Percentiles rank a stretch among this genome's conserved stretches.
Conservation (phyloP, 2,113 vertebrate species). For the Rhinopomastus cyanomelas region DNA sequence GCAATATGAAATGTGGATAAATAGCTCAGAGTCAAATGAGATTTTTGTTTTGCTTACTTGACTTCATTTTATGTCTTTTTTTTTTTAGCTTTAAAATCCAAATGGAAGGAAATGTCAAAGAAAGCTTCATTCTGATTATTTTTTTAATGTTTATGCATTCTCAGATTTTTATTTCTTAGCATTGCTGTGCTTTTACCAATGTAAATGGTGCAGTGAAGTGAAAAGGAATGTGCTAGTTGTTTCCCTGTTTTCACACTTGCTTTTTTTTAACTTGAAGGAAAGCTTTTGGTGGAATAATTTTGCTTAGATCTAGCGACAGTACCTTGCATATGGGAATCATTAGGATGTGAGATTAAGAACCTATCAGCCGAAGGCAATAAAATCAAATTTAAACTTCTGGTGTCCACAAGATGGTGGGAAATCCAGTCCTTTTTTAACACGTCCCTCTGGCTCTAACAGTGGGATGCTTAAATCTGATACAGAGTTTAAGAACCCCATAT, state of each 20-base stretch:
- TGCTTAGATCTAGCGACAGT: not conserved
- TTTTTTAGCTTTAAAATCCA: not conserved
- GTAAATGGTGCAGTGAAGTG: not conserved
- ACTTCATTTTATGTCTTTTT: constrained; percentile 1
- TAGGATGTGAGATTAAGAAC: constrained; percentile 7
- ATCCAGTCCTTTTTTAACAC: not conserved
- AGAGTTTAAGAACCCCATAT: not conserved
- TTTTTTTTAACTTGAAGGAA: not conserved
- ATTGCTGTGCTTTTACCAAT: not conserved
- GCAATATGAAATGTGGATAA: constrained; percentile 28
- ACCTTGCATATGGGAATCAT: not conserved
- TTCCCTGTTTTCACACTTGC: not conserved
- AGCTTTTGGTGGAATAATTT: not conserved
- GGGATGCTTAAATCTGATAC: not conserved
- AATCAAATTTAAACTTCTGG: constrained; percentile 14
- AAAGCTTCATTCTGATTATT: not conserved
- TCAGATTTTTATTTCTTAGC: not conserved
- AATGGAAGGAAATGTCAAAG: constrained; percentile 7
- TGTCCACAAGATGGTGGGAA: not conserved
- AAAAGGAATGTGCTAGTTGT: not conserved
- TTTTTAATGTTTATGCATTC: not conserved
- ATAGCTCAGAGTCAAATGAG: not conserved
- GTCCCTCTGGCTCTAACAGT: not conserved
- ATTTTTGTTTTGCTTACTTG: not conserved
- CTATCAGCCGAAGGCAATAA: constrained; percentile 20